Percentiles rank a stretch among this genome's conserved stretches.
These are phyloP conservation scores for Aix galericulata DNA, from an alignment of 2,113 vertebrate genomes.

Conservation along the genomic window DNA sequence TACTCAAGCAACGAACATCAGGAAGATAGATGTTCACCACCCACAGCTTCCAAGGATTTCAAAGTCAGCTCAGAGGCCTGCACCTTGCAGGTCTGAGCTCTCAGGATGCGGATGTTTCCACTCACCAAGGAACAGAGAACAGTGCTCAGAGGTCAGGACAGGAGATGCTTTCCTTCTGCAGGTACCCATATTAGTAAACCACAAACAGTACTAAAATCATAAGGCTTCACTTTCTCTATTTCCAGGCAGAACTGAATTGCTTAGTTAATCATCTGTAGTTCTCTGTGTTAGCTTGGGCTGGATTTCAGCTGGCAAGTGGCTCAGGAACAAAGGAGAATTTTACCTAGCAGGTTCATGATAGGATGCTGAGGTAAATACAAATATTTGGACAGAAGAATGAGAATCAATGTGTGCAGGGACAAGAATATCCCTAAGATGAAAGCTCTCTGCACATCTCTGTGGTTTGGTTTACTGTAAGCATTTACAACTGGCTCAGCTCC, in stretches of 20 bases:
- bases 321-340: not conserved
- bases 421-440: not conserved
- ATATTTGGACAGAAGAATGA: not conserved
- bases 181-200: not conserved
- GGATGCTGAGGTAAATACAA: not conserved
- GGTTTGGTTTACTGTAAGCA: not conserved
- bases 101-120: accelerated
- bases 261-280: not conserved
- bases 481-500: not conserved
- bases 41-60: not conserved
- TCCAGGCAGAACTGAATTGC: not conserved
- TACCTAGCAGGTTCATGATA: not conserved
- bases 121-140: not conserved
- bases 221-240: not conserved
- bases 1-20: not conserved
- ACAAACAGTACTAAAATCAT: not conserved
- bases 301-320: not conserved
- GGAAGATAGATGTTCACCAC: not conserved
- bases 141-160: not conserved
- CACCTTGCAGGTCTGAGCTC: not conserved
- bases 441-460: not conserved
- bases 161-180: not conserved
- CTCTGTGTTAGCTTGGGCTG: not conserved
- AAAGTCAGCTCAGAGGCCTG: not conserved
- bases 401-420: not conserved